A percentile compares a stretch with the other conserved stretches of the same genome.
phyloP scores from a whole-genome alignment of 2,113 vertebrate genomes.

The Seriola rivoliana region DNA sequence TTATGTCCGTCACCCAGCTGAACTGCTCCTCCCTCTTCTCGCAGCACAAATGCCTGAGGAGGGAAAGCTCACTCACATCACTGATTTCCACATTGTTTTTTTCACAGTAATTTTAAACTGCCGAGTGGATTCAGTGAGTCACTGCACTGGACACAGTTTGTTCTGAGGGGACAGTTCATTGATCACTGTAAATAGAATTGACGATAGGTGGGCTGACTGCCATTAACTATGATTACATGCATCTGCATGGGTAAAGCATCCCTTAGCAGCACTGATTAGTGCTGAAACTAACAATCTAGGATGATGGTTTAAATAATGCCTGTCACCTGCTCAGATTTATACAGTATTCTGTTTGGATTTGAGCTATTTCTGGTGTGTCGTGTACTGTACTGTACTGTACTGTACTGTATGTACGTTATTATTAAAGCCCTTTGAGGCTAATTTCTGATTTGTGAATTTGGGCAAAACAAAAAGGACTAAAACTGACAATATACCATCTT shows the following conservation, averaged over 20 bases:
- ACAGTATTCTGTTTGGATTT: background rate
- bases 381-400: background rate
- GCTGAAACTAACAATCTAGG: slow-evolving; percentile 8
- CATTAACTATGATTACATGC: slow-evolving; percentile 31
- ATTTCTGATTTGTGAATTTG: background rate
- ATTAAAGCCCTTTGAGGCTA: background rate
- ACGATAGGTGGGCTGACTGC: background rate
- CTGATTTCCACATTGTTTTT: slow-evolving; percentile 27
- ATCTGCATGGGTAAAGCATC: background rate
- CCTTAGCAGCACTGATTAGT: slow-evolving; percentile 18
- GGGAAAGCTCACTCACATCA: slow-evolving; percentile 18
- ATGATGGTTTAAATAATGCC: slow-evolving; percentile 48
- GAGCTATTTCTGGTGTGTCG: background rate
- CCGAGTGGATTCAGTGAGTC: slow-evolving; percentile 19
- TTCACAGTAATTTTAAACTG: slow-evolving; percentile 34
- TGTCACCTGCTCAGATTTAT: background rate
- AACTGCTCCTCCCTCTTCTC: slow-evolving; percentile 88
- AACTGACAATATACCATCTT: background rate
- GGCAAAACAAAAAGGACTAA: background rate
- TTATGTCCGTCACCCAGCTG: slow-evolving; percentile 91
- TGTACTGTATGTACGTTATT: background rate
- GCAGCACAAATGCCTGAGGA: slow-evolving; percentile 92
- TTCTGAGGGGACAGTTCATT: slow-evolving; percentile 21
- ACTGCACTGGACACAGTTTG: background rate
- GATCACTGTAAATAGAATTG: slow-evolving; percentile 10